A percentile compares a stretch with the other conserved stretches of the same genome.
These are phyloP conservation scores for Agapostemon virescens DNA, from an alignment of 2,888 invertebrate species.

Conservation along the genomic window DNA sequence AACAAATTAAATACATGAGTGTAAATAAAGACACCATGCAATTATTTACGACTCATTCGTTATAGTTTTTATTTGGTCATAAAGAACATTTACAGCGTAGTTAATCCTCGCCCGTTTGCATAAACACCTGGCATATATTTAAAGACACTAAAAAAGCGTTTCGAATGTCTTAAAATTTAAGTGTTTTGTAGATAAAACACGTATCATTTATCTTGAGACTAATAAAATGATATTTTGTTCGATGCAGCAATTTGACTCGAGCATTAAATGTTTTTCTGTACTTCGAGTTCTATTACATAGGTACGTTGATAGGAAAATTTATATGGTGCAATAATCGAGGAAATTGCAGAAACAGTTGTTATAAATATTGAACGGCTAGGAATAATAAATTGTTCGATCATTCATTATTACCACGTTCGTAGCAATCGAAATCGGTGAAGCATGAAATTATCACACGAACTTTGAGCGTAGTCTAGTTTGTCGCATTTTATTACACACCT, in stretches of 20 bases:
- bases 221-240: slow-evolving; percentile 5
- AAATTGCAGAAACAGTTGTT: neutral
- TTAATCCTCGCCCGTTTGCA: neutral
- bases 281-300: no score
- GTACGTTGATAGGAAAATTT: no score
- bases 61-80: neutral
- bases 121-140: neutral
- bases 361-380: neutral
- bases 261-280: no score
- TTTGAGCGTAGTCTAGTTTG: neutral
- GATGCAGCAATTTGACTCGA: no score
- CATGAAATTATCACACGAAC: neutral
- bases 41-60: neutral
- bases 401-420: neutral
- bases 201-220: neutral
- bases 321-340: neutral
- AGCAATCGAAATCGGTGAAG: neutral
- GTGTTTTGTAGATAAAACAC: neutral
- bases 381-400: neutral
- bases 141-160: neutral
- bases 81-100: neutral
- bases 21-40: neutral
- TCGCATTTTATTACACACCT: neutral
- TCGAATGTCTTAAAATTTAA: neutral
- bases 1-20: neutral